phyloP scores from a whole-genome alignment of 2,113 vertebrate species.

The Phyllostomus hastatus region DNA sequence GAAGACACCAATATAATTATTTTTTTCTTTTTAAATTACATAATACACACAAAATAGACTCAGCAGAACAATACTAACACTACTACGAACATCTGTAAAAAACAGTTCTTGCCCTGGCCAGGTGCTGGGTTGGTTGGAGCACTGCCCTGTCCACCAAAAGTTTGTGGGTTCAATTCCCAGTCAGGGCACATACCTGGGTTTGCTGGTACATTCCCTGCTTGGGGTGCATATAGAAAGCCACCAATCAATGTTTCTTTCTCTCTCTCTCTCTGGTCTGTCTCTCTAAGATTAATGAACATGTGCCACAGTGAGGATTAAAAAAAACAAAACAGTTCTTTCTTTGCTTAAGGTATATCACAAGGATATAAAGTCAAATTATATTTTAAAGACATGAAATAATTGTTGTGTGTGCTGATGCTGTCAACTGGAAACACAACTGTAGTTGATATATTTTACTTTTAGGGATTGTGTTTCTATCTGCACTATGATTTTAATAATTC shows the following conservation, averaged over 20 bases:
- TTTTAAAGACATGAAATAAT: not conserved
- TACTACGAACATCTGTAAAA: not conserved
- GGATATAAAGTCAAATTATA: not conserved
- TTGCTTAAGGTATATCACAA: not conserved
- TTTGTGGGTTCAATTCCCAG: no score
- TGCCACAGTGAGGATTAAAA: no score
- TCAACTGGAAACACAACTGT: not conserved
- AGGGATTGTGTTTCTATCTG: not conserved
- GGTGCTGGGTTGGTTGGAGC: no score
- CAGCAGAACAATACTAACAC: not conserved
- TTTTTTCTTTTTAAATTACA: not conserved
- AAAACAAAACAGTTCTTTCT: not conserved
- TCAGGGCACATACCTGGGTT: no score
- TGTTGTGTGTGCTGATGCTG: not conserved
- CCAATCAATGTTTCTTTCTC: no score
- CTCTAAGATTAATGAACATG: no score
- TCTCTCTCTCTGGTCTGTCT: no score
- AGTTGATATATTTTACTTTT: not conserved
- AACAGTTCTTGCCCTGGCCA: no score
- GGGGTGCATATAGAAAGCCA: no score
- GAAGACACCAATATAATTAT: not conserved
- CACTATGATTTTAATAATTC: not conserved
- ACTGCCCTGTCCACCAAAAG: no score
- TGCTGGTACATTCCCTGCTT: no score
- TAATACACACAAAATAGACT: not conserved